Evolutionary conservation across 2,797 vertebrate species (phyloP).

Genomic region (Cuculus canorus): DNA sequence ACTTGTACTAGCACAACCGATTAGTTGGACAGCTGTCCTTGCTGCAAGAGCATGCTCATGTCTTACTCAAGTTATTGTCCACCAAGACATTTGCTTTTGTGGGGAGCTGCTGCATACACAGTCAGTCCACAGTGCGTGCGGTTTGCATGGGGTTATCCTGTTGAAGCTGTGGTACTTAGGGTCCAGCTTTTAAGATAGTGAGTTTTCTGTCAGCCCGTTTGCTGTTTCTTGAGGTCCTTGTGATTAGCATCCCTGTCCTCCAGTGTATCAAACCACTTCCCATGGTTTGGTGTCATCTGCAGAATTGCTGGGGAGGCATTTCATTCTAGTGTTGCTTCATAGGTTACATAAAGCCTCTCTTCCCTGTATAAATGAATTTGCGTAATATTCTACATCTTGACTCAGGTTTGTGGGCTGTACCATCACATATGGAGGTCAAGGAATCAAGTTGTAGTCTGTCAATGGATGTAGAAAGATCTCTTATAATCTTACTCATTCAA

Average conservation of each 20-base stretch:
- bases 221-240: neutral
- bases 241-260: neutral
- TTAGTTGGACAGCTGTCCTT: neutral
- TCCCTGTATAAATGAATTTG: neutral
- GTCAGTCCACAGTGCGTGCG: neutral
- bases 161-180: neutral
- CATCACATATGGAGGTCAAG: fast-evolving
- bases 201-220: neutral
- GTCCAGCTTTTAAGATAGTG: neutral
- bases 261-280: neutral
- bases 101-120: neutral
- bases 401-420: neutral
- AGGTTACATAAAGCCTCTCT: neutral
- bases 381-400: neutral
- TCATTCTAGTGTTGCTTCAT: neutral
- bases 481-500: neutral
- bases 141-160: neutral
- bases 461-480: neutral
- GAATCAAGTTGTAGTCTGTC: neutral
- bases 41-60: neutral
- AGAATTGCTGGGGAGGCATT: neutral
- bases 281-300: neutral
- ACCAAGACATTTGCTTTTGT: neutral
- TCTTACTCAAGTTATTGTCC: neutral
- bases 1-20: neutral